phyloP scores from a whole-genome alignment of 2,113 vertebrate genomes.

The Caranx melampygus region DNA sequence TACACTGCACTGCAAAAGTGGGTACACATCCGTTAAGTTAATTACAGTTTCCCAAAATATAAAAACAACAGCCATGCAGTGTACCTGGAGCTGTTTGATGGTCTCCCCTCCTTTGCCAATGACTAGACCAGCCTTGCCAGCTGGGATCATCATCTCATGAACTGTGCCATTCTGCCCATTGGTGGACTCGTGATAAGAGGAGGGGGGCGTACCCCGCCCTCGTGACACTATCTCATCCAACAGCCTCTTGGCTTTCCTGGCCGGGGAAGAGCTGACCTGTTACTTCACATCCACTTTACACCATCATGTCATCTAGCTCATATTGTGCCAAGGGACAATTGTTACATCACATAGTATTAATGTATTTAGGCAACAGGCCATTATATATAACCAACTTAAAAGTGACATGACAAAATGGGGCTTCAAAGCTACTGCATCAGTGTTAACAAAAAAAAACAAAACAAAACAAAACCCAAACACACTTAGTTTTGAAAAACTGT shows the following conservation, averaged over 20 bases:
- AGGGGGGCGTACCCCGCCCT: slow-evolving; percentile 86
- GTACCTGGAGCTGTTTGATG: slow-evolving; percentile 52
- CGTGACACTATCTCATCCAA: slow-evolving; percentile 73
- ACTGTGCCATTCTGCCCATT: slow-evolving; percentile 38
- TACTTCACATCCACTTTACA: neutral
- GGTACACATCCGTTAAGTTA: neutral
- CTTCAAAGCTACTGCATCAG: neutral
- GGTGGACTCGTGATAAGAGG: slow-evolving; percentile 74
- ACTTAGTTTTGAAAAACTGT: neutral
- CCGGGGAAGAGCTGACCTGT: slow-evolving; percentile 22
- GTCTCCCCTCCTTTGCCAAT: slow-evolving; percentile 57
- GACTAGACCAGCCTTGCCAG: slow-evolving; percentile 51
- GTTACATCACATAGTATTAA: neutral
- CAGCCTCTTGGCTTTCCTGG: slow-evolving; percentile 40
- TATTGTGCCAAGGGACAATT: neutral
- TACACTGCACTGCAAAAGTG: neutral
- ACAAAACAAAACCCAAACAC: too few species aligned
- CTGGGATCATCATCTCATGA: slow-evolving; percentile 55
- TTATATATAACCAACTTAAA: neutral
- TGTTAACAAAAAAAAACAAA: too few species aligned
- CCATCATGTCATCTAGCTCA: neutral
- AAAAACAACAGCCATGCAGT: neutral
- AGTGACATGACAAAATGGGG: neutral
- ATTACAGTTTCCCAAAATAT: neutral
- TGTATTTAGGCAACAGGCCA: neutral